Base-by-base conservation (phyloP, 2,888 invertebrate genomes). In the Ophion ventricosus region DNA sequence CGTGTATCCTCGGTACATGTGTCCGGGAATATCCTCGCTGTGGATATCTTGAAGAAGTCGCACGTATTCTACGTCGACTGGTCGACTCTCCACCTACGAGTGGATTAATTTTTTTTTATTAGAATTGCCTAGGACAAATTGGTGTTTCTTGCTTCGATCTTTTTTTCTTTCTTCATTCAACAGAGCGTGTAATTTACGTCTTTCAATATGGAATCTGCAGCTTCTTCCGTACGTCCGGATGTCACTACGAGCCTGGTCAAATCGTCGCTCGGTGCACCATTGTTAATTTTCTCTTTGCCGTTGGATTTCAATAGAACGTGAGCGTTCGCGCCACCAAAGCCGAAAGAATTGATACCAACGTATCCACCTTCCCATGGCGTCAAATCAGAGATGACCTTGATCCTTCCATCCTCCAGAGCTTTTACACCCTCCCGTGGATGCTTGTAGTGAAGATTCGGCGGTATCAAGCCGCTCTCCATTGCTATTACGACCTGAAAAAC, bases 291-390 rank as follows among this genome's bases (percentile, higher is more conserved):
- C 43, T 90, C 94, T 85, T 95, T 95, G 0, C 94, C 90, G 79
- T 95, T 93, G 67, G 96, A 95, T 91, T 95, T 95, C 10, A 97
- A 91, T 61, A 97, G 91, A 40, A 95, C 94, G 89, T 97, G 97
- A 67, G 96, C 96, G 90, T 98, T 98, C 3, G 97, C 96, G 0
- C 99, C 99, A 40, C 98, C 98, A 91, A 99, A 99, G 0, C 98
- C 98, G 92, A 98, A 99, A 11, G 97, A 98, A 94, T 98, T 99
- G 29, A 98, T 95, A 3, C 97, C 98, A 29, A 96, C 96, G 59
- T 89, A 87, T 25, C 97, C 97, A 43, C 96, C 96, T 49, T 95
- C 93, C 95, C 97, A 96, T 0, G 95, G 95, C 26, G 93, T 96
- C 91, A 94, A 95, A 70, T 96, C 97, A 0, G 96, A 95, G 0